A percentile compares a stretch with the other conserved stretches of the same genome.
Conservation (phyloP, 2,113 vertebrate genomes). For the Tachysurus fulvidraco region DNA sequence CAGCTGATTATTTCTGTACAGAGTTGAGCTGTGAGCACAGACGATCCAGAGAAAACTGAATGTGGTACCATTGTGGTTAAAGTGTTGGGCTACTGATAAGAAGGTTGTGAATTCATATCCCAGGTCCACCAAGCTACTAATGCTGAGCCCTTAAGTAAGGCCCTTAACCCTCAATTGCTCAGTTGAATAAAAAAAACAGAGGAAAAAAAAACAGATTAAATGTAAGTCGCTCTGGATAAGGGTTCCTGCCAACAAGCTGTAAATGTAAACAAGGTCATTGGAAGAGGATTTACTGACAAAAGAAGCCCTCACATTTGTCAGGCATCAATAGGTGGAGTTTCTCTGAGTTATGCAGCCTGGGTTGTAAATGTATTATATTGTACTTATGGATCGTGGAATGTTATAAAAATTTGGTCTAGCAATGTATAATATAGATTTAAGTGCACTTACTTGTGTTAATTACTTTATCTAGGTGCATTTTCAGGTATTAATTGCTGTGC, state of each 20-base stretch:
- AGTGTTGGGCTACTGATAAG: too few species aligned
- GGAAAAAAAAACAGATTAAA: too few species aligned
- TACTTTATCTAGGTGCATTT: not conserved
- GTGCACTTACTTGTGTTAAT: not conserved
- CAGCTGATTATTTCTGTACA: not conserved
- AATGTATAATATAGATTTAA: not conserved
- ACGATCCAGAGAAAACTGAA: not conserved
- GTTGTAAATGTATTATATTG: not conserved
- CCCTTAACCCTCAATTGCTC: too few species aligned
- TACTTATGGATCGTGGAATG: not conserved
- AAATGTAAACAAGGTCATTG: slow-evolving; percentile 2
- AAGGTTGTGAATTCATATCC: too few species aligned
- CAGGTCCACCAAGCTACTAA: too few species aligned
- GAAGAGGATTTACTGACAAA: slow-evolving; percentile 8
- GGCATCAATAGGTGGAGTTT: not conserved
- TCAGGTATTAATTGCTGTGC: not conserved
- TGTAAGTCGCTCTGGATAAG: too few species aligned
- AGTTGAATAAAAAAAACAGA: too few species aligned
- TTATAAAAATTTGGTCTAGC: not conserved
- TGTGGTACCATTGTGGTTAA: not conserved
- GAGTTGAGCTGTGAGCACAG: not conserved
- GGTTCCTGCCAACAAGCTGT: too few species aligned
- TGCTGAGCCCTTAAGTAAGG: too few species aligned
- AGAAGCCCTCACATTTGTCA: not conserved
- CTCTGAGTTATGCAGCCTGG: not conserved